Base-by-base conservation (phyloP, 2,797 vertebrate genomes). In the Lepus oiostolus region DNA sequence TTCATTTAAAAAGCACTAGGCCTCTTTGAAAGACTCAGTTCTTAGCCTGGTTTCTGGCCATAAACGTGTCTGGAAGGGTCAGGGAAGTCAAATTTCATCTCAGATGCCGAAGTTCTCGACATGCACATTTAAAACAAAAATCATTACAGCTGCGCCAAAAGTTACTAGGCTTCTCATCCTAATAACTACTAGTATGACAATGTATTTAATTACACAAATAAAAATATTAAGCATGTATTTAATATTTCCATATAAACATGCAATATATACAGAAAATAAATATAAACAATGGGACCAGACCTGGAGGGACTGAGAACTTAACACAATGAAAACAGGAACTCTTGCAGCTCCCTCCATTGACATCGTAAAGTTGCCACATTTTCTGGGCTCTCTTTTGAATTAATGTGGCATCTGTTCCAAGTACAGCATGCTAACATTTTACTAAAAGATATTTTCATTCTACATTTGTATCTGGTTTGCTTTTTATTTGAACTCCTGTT, bases 321-420 rank as follows among this genome's bases (percentile, higher is more conserved):
- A 85, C 83, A 96, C 96, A 98, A 97, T 96, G 96, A 62, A 1
- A 86, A 81, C 85, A 96, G 91, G 95, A 97, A 98, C 96, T 89
- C 91, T 0, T 89, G 93, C 92, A 80, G 94, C 79, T 95, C 96
- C 95, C 96, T 97, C 97, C 98, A 97, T 94, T 98, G 98, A 97
- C 96, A 95, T 96, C 96, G 95, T 96, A 96, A 97, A 98, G 96
- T 97, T 96, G 98, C 97, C 97, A 97, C 97, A 93, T 98, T 98
- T 98, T 98, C 97, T 98, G 95, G 97, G 77, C 95, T 98, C 96
- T 94, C 96, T 97, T 98, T 97, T 96, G 91, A 98, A 97, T 97
- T 98, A 97, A 97, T 97, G 97, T 92, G 96, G 96, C 96, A 97
- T 96, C 96, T 97, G 88, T 97, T 98, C 86, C 80, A 97, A 98